Evolutionary conservation across 2,113 vertebrate genomes (phyloP), one percentile per base, ranked within the genome.

Genomic region (Ibidorhyncha struthersii): DNA sequence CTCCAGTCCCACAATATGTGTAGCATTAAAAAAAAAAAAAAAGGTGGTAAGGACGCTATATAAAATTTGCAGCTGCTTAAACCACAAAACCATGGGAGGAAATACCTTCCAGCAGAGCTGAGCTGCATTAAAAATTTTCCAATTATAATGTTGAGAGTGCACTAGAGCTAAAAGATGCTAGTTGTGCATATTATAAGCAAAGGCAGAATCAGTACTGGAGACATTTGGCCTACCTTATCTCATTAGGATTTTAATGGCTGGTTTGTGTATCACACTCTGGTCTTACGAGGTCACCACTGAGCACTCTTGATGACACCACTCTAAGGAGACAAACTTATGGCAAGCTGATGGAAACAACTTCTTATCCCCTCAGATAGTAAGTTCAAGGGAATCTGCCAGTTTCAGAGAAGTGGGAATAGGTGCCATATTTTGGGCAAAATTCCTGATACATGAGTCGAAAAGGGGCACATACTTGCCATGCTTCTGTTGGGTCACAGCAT

Each of bases 11-110:
- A 85, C 16, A 91, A 8, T 10, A 71, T 2, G 3, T 12, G 11
- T 9, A 40, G n/a, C 9, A 63, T 58, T 15, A 59, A 66, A 50
- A 66, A 73, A 58, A 50, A 66, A 73, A 58, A 81, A 59, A 14
- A 10, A 36, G 2, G 6, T 43, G 0, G 1, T 43, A 59, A 26
- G 12, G 36, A 47, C 0, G 2, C 18, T 50, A 27, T 27, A 55
- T 4, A 63, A 71, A 58, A 79, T 56, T 50, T 76, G 14, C 43
- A 74, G 23, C 38, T 67, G 4, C 65, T 82, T 76, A 59, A 94
- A 85, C 12, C 19, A 9, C 4, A 1, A 45, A 82, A 30, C 63
- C 36, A 15, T 30, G 4, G 14, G 29, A 76, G 26, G 11, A 67
- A 85, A 85, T 27, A 27, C 15, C 14, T 78, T 69, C 19, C 25